These are phyloP conservation scores for Triplophysa rosa DNA, from an alignment of 2,113 vertebrate species.

Conservation along the genomic window DNA sequence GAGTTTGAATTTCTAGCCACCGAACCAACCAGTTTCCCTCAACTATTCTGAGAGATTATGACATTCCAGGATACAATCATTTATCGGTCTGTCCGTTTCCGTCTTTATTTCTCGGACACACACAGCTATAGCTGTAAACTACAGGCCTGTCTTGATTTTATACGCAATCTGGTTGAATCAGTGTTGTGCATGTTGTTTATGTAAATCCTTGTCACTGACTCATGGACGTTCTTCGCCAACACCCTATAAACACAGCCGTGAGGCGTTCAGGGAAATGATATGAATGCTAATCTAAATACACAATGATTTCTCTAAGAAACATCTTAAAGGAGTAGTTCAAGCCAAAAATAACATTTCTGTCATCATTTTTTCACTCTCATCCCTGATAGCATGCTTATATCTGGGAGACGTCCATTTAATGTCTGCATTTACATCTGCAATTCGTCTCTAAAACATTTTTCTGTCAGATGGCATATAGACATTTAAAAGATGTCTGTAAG, in stretches of 20 bases:
- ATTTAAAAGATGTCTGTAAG: too few relatives aligned
- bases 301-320: not conserved
- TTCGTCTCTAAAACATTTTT: too few relatives aligned
- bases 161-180: not conserved
- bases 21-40: constrained; percentile 67
- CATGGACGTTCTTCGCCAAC: constrained; percentile 3
- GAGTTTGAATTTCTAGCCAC: constrained; percentile 25
- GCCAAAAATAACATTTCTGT: not conserved
- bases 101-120: not conserved
- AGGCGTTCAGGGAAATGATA: not conserved
- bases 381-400: too few relatives aligned
- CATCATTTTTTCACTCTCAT: too few relatives aligned
- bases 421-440: too few relatives aligned
- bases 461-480: too few relatives aligned
- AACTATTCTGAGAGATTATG: not conserved
- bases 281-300: not conserved
- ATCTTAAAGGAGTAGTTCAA: too few relatives aligned
- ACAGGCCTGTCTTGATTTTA: not conserved
- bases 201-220: not conserved
- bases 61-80: not conserved
- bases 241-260: not conserved
- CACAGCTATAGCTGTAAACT: not conserved
- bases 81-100: too few relatives aligned
- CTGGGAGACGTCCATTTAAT: too few relatives aligned
- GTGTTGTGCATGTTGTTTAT: not conserved